Conservation (phyloP, 92 coral and sea anemone genomes). For the Actinostola sp. region DNA sequence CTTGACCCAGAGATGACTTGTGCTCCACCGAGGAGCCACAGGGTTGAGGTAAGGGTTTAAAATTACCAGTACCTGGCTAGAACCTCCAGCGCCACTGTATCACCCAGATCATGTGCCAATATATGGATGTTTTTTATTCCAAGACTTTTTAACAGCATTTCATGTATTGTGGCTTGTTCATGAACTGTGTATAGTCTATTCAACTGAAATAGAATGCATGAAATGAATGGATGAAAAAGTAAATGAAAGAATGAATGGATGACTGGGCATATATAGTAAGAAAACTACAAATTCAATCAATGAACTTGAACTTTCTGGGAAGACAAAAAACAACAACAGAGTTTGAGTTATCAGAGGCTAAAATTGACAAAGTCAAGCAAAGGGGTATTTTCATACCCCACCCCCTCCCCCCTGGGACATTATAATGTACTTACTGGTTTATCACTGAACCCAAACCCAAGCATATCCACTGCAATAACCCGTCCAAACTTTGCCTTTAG, state of each 20-base stretch:
- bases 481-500: constrained; percentile 81
- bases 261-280: no score
- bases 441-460: constrained; percentile 95
- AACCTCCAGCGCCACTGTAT: constrained; percentile 93
- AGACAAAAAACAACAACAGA: background rate
- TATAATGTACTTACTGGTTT: constrained; percentile 97
- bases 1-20: no score
- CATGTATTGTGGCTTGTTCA: constrained; percentile 87
- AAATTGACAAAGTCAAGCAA: no score
- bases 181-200: constrained; percentile 74
- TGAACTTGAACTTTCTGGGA: background rate
- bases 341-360: no score
- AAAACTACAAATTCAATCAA: background rate
- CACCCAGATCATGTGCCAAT: constrained; percentile 94
- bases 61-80: constrained; percentile 98
- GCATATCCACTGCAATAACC: constrained; percentile 92
- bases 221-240: background rate
- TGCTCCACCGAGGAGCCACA: no score
- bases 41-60: no score
- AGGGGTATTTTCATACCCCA: no score
- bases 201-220: constrained; percentile 17
- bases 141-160: constrained; percentile 64
- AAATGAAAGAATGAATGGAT: no score
- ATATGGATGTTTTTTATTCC: constrained; percentile 67
- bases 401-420: no score